Evolutionary conservation across 2,888 invertebrate genomes (phyloP).

Genomic region (Theretra japonica): DNA sequence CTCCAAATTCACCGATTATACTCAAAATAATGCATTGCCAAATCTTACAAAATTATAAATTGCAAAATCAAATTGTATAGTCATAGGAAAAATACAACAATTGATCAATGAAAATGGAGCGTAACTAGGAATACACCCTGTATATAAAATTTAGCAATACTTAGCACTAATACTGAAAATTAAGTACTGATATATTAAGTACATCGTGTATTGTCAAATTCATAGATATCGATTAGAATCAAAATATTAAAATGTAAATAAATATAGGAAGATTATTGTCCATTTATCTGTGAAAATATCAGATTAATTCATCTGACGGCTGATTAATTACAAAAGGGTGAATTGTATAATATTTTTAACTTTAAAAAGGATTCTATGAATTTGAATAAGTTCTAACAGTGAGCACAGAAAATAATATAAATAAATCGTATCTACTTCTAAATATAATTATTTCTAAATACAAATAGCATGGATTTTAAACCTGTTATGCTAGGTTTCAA

Average conservation of each 20-base stretch:
- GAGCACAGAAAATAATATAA: not conserved
- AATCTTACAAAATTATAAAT: not conserved
- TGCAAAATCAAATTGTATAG: not conserved
- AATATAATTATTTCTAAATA: not conserved
- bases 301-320: no score
- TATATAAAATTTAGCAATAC: constrained; percentile 5
- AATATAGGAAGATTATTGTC: no score
- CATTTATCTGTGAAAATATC: no score
- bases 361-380: not conserved
- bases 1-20: constrained; percentile 7
- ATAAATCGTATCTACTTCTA: not conserved
- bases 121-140: constrained; percentile 1
- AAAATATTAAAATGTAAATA: not conserved
- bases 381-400: not conserved
- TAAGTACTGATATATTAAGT: constrained; percentile 15
- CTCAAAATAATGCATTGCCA: not conserved
- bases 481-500: no score
- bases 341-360: not conserved
- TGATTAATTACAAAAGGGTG: not conserved
- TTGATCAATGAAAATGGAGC: constrained; percentile 5
- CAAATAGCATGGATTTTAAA: no score
- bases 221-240: not conserved
- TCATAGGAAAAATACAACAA: not conserved
- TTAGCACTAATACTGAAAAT: constrained; percentile 24
- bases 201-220: not conserved